A percentile compares a stretch with the other conserved stretches of the same genome.
These are phyloP conservation scores for Hippoglossus stenolepis DNA, from an alignment of 2,113 vertebrate genomes.

Conservation along the genomic window DNA sequence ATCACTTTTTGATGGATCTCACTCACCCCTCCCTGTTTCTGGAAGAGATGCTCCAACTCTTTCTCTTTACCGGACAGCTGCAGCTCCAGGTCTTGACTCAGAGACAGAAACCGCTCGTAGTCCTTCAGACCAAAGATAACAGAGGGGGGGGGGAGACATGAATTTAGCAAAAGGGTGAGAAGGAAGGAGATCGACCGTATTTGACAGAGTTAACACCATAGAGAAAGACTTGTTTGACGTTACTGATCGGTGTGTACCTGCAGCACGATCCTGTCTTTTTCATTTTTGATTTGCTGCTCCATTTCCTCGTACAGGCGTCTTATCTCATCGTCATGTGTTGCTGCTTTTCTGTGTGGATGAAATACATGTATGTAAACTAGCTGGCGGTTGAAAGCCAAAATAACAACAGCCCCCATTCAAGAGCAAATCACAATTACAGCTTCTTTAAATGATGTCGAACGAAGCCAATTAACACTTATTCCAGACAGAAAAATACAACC, in stretches of 20 bases:
- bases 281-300: constrained; percentile 94
- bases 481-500: too few species aligned
- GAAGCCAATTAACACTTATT: too few species aligned
- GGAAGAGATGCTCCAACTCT: constrained; percentile 87
- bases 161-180: background rate
- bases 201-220: background rate
- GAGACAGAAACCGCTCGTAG: constrained; percentile 85
- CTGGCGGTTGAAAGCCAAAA: too few species aligned
- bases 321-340: constrained; percentile 90
- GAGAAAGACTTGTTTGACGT: background rate
- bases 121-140: constrained; percentile 80
- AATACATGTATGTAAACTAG: background rate
- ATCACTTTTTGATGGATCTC: background rate
- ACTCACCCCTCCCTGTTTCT: constrained; percentile 88
- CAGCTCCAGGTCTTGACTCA: constrained; percentile 86
- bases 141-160: background rate
- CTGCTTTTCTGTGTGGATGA: constrained; percentile 84
- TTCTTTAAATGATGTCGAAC: too few species aligned
- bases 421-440: too few species aligned
- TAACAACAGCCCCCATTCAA: too few species aligned
- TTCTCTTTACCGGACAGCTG: constrained; percentile 88
- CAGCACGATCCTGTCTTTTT: constrained; percentile 89
- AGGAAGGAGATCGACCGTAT: background rate
- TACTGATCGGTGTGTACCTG: constrained; percentile 77
- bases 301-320: constrained; percentile 93